phyloP scores from a whole-genome alignment of 2,113 vertebrate genomes.

The Neolamprologus toae region DNA sequence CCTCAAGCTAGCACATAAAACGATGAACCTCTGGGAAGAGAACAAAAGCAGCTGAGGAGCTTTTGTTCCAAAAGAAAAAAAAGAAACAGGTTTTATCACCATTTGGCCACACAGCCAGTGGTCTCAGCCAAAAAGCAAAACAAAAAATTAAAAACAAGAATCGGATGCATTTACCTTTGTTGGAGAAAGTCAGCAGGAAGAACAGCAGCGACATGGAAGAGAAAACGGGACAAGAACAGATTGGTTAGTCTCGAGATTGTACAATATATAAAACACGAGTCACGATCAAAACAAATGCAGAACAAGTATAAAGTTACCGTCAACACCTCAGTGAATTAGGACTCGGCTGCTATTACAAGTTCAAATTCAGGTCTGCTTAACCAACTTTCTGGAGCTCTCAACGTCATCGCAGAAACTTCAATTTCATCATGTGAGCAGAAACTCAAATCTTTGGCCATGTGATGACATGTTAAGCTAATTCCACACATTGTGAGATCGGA shows the following conservation, averaged over 20 bases:
- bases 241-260: not conserved
- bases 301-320: accelerated
- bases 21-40: not conserved
- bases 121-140: not conserved
- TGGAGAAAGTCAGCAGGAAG: not conserved
- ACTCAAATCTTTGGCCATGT: not conserved
- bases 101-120: not conserved
- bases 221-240: not conserved
- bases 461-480: not conserved
- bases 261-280: not conserved
- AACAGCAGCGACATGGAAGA: conserved; percentile 57
- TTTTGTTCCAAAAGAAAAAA: not conserved
- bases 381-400: not conserved
- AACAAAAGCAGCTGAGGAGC: not conserved
- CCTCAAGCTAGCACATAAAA: not conserved
- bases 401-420: accelerated
- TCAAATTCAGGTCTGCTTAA: not conserved
- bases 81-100: not conserved
- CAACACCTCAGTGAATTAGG: not conserved
- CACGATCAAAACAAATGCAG: accelerated
- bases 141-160: not conserved
- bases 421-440: not conserved
- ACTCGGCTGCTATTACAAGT: not conserved
- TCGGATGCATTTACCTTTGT: conserved; percentile 46
- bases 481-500: not conserved